Conservation (phyloP, 2,888 invertebrate genomes). For the Carcina quercana region DNA sequence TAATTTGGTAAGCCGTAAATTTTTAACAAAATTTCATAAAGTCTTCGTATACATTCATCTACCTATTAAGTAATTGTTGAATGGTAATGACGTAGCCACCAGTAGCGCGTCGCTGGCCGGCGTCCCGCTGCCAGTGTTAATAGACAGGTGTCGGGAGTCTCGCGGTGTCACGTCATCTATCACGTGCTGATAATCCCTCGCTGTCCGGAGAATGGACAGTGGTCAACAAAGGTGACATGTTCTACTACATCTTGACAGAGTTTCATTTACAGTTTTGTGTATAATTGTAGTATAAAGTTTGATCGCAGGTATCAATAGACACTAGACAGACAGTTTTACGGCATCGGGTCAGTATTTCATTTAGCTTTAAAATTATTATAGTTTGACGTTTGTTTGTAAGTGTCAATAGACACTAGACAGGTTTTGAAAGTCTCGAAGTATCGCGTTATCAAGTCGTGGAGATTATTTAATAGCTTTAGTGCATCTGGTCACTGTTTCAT, state of each 20-base stretch:
- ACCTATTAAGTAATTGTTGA: slow-evolving; percentile 1
- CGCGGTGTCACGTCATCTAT: slow-evolving; percentile 9
- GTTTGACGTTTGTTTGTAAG: slow-evolving; percentile 18
- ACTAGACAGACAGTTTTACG: no score
- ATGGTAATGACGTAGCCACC: slow-evolving; percentile 2
- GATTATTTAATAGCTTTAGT: no score
- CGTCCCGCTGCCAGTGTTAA: slow-evolving; percentile 22
- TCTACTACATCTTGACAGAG: no score
- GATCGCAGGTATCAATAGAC: slow-evolving; percentile 21
- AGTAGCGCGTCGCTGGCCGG: slow-evolving; percentile 16
- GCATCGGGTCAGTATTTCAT: no score
- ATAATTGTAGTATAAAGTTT: slow-evolving; percentile 13
- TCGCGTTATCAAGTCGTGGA: slow-evolving; percentile 10
- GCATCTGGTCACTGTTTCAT: no score
- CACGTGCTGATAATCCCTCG: no score
- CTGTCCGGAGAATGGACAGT: background rate
- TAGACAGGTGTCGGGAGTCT: slow-evolving; percentile 11
- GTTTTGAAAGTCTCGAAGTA: slow-evolving; percentile 3
- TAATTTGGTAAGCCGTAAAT: no score
- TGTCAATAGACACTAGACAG: slow-evolving; percentile 19
- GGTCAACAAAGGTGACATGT: no score
- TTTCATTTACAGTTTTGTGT: no score
- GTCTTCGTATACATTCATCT: no score
- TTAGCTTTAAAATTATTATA: no score
- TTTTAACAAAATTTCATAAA: no score